Base-by-base conservation (phyloP, 2,888 invertebrate genomes). In the Microdon myrmicae region DNA sequence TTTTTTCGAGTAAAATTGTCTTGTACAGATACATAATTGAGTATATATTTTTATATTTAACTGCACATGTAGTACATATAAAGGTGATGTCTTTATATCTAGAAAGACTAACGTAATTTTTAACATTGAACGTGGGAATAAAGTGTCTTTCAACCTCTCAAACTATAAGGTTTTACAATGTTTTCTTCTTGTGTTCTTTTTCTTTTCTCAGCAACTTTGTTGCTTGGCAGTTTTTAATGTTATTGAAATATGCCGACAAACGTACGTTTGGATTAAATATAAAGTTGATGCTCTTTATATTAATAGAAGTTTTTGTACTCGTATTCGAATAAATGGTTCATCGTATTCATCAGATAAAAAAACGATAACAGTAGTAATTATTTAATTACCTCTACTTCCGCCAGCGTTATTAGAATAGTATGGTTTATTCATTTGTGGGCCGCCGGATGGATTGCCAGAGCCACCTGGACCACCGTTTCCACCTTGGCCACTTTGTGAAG, bases 381-480 rank as follows among this genome's bases (percentile, higher is more conserved):
- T 64, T 72, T 72, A 77, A 72, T 77, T 78, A 68, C 77, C 77
- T 67, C 77, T 77, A 56, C 74, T 74, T 68, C 70, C 69, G 60
- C 71, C 68, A 44, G 68, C 69, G 68, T 74, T 75, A 60, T 75
- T 77, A 51, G 74, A 71, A 71, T 78, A 78, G 70, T 77, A 78
- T 59, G 78, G 74, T 72, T 79, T 79, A 70, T 72, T 76, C 66
- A 77, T 73, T 69, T 76, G 75, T 19, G 71, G 71, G 13, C 58
- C 58, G 7, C 51, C 31, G 17, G 67, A 34, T 35, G 45, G 43
- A 41, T 56, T 61, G 10, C 67, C 61, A 60, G 59, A 26, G 38
- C 54, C 54, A n/a, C 67, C 67, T 35, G 54, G 60, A 53, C 64
- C 64, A n/a, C 60, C 64, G 26, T 47, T 67, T 20, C 69, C 68